Evolutionary conservation across 2,113 vertebrate species (phyloP).

Genomic region (Sinocyclocheilus anophthalmus): DNA sequence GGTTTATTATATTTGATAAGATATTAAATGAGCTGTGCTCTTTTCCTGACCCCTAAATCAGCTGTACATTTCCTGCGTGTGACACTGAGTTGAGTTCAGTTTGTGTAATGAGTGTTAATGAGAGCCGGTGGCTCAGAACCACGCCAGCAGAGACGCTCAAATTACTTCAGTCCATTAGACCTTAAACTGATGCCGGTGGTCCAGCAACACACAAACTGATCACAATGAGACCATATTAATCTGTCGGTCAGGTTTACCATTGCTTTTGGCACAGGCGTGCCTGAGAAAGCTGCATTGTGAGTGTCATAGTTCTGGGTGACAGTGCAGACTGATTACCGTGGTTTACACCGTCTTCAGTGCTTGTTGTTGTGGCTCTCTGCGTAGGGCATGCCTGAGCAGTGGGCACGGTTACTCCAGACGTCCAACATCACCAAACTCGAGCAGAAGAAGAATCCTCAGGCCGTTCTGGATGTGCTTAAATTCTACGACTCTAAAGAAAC

Average conservation of each 20-base stretch:
- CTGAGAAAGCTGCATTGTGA: not conserved
- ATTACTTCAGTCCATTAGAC: conserved; percentile 5
- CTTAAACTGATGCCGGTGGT: conserved; percentile 18
- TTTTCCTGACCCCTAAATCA: not conserved
- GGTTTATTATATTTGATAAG: not conserved
- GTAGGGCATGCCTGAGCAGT: conserved; percentile 96
- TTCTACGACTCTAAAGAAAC: conserved; percentile 98
- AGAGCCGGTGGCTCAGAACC: conserved; percentile 8
- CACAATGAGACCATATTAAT: not conserved
- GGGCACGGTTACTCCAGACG: conserved; percentile 92
- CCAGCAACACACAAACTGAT: not conserved
- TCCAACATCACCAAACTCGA: conserved; percentile 97
- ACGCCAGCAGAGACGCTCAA: not conserved
- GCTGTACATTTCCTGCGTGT: not conserved
- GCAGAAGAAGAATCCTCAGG: conserved; percentile 98
- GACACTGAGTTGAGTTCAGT: not conserved
- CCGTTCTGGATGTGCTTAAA: conserved; percentile 91
- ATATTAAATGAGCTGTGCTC: not conserved
- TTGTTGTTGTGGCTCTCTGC: conserved; percentile 49
- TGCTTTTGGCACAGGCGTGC: not conserved
- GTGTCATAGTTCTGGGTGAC: not conserved
- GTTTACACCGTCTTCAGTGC: not conserved
- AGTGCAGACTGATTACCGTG: not conserved
- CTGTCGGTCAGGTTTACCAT: not conserved
- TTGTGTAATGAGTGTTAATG: conserved; percentile 20